Percentiles rank a stretch among this genome's conserved stretches.
phyloP scores from a whole-genome alignment of 2,113 vertebrate genomes.

The Trogon surrucura region DNA sequence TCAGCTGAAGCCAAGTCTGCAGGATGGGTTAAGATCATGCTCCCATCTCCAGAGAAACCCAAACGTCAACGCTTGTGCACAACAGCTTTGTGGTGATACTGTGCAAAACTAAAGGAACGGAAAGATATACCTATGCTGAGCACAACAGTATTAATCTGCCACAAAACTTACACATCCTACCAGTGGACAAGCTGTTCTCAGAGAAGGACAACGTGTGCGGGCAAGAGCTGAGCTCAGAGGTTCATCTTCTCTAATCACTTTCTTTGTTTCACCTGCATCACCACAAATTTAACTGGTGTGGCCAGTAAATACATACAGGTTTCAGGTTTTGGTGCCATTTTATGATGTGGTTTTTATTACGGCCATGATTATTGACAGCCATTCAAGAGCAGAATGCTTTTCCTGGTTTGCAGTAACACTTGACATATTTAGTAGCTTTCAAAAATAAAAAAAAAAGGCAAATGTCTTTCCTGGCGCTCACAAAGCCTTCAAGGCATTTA shows the following conservation, averaged over 20 bases:
- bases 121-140: background rate
- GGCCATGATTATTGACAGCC: background rate
- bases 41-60: background rate
- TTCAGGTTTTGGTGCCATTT: background rate
- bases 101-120: background rate
- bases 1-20: background rate
- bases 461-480: background rate
- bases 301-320: background rate
- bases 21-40: background rate
- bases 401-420: background rate
- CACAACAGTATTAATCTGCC: background rate
- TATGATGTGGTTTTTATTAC: background rate
- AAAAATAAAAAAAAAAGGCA: background rate
- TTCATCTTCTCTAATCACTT: background rate
- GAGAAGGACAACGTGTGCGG: background rate
- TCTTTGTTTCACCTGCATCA: background rate
- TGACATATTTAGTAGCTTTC: background rate
- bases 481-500: background rate
- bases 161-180: background rate
- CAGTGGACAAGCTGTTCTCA: background rate
- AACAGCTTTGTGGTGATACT: background rate
- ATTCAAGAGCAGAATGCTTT: background rate
- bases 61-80: accelerated
- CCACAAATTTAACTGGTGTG: background rate
- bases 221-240: background rate